Evolutionary conservation across 1,140 invertebrate genomes (phyloP).

Genomic region (Aphelenchoides fujianensis): DNA sequence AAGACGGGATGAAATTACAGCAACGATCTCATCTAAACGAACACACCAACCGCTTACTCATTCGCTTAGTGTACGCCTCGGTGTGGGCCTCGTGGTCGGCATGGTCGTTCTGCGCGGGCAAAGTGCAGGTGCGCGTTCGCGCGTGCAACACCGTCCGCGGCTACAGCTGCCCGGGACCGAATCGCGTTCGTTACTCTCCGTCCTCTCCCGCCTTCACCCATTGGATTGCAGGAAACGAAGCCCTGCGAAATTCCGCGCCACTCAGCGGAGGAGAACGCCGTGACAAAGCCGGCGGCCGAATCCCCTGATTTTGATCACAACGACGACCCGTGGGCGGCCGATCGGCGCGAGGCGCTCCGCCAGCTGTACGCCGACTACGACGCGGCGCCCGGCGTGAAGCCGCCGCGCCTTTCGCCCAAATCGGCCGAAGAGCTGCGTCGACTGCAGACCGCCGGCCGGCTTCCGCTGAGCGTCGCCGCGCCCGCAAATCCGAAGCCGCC

Average conservation of each 20-base stretch:
- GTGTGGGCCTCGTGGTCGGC: constrained; percentile 61
- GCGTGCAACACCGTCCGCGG: constrained; percentile 62
- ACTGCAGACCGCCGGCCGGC: neutral
- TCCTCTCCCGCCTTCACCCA: no score
- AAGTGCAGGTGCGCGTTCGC: constrained; percentile 54
- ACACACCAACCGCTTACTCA: constrained; percentile 26
- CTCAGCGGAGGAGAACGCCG: neutral
- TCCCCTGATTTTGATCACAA: constrained; percentile 44
- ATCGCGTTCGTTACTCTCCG: constrained; percentile 42
- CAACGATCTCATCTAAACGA: no score
- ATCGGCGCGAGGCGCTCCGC: constrained; percentile 47
- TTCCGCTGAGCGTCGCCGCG: neutral
- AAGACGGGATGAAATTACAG: no score
- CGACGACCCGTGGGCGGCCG: constrained; percentile 58
- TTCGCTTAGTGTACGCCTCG: constrained; percentile 59
- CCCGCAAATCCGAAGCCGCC: neutral
- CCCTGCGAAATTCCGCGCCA: constrained; percentile 33
- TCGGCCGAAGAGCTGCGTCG: constrained; percentile 19
- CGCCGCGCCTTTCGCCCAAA: neutral
- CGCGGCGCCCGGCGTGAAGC: constrained; percentile 22
- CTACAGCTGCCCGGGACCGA: constrained; percentile 58
- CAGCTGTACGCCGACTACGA: constrained; percentile 53
- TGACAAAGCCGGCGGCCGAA: neutral
- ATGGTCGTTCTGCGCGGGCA: constrained; percentile 58
- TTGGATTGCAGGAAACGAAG: constrained; percentile 37